phyloP scores from a whole-genome alignment of 1,140 invertebrate genomes.

The Sinonovacula constricta region DNA sequence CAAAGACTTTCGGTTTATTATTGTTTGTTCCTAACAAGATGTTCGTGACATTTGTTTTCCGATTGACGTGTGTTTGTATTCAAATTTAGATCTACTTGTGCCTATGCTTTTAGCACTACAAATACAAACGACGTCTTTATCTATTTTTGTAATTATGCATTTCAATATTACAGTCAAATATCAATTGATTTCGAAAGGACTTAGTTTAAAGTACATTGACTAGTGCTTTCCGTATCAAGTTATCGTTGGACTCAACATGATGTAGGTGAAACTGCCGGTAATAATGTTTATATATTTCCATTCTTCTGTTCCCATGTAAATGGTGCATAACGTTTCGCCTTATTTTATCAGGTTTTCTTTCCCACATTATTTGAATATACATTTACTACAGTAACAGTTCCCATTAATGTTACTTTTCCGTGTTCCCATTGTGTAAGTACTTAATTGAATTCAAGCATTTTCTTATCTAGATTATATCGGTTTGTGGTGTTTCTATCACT shows the following conservation, averaged over 20 bases:
- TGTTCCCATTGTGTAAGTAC: neutral
- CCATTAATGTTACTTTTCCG: slow-evolving; percentile 1
- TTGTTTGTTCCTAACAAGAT: neutral
- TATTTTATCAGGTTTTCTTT: slow-evolving; percentile 9
- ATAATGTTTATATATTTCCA: neutral
- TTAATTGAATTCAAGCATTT: slow-evolving; percentile 5
- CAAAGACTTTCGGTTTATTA: neutral
- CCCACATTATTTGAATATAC: too few relatives aligned
- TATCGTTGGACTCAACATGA: neutral
- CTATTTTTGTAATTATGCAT: neutral
- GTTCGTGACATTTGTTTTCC: neutral
- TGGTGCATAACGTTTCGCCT: neutral
- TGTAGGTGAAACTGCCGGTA: neutral
- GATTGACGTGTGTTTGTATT: neutral
- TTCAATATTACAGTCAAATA: neutral
- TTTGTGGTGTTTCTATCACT: slow-evolving; percentile 1
- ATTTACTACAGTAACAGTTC: too few relatives aligned
- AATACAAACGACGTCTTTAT: neutral
- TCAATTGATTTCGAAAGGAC: neutral
- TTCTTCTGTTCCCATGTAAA: neutral
- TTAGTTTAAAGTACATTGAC: neutral
- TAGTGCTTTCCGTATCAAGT: neutral
- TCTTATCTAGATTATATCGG: neutral
- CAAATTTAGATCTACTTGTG: neutral
- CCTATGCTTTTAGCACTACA: neutral